Base-by-base conservation (phyloP, 2,113 vertebrate species). In the Orcinus orca region DNA sequence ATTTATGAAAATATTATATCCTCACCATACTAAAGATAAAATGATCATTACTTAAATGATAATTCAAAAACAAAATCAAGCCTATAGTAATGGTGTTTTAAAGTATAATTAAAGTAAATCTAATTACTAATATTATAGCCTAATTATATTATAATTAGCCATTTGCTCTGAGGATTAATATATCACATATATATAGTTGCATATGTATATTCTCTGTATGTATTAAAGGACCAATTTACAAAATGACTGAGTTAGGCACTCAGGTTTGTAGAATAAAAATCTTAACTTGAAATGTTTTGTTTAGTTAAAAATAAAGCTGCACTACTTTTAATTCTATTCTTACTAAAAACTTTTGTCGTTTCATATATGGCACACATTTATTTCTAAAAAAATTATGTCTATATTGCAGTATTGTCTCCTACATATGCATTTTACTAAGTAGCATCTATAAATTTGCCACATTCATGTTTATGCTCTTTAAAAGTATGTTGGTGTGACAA, bases 221-320 rank as follows among this genome's bases (percentile, higher is more conserved):
- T 63, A 65, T 76, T 88, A 81, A 92, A 79, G 18, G 11, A 83
- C 8, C 14, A 83, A 8, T 86, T 91, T 70, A 73, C 38, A 36
- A 83, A 74, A 58, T 79, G 20, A 93, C 15, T 83, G 13, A 82
- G 17, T 67, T 47, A 92, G 33, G 23, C n/a, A 92, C 21, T 90
- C 17, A 70, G 47, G 70, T 94, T 93, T 93, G 3, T 80, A 88
- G 44, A 81, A 74, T 87, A 41, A 83, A 60, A 14, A 95, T 41
- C 8, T 88, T 76, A 77, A 77, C 8, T 5, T 67, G 58, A 93
- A 92, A 62, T 80, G 12, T 53, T 93, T 89, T 73, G 70, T 33
- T 94, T 31, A 65, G n/a, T 53, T 36, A 92, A 90, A 96, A 94
- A n/a, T 77, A 90, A 93, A 62, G 10, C 36, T 79, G n/a, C 6